These are phyloP conservation scores for Phalacrocorax aristotelis DNA, from an alignment of 2,113 vertebrate genomes.

Conservation along the genomic window DNA sequence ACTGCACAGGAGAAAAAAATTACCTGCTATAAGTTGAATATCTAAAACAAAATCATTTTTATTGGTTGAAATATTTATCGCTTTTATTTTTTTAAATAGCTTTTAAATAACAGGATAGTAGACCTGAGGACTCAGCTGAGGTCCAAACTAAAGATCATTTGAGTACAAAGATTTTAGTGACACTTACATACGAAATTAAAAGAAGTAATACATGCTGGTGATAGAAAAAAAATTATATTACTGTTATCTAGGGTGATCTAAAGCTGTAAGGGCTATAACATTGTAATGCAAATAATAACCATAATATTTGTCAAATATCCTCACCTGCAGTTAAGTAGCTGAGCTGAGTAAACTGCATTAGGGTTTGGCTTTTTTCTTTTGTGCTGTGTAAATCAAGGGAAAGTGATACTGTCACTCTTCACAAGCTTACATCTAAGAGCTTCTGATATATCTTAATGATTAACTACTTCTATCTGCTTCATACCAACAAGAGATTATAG, in stretches of 20 bases:
- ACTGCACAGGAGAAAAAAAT: not conserved
- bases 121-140: not conserved
- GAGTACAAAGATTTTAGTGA: not conserved
- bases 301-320: not conserved
- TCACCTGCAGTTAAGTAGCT: not conserved
- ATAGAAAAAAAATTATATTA: rapidly evolving
- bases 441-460: not conserved
- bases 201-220: not conserved
- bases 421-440: not conserved
- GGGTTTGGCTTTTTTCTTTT: not conserved
- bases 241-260: not conserved
- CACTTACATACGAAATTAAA: not conserved
- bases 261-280: not conserved
- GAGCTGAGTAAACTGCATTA: not conserved
- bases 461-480: not conserved
- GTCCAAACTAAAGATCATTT: not conserved
- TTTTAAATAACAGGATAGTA: not conserved
- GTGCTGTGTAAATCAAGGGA: not conserved
- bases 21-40: not conserved
- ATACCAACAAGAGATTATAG: rapidly evolving
- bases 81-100: not conserved
- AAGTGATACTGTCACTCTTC: not conserved
- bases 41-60: not conserved
- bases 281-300: not conserved
- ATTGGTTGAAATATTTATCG: not conserved